Conservation (phyloP, 2,888 invertebrate genomes). For the Tryphoninae sp. region DNA sequence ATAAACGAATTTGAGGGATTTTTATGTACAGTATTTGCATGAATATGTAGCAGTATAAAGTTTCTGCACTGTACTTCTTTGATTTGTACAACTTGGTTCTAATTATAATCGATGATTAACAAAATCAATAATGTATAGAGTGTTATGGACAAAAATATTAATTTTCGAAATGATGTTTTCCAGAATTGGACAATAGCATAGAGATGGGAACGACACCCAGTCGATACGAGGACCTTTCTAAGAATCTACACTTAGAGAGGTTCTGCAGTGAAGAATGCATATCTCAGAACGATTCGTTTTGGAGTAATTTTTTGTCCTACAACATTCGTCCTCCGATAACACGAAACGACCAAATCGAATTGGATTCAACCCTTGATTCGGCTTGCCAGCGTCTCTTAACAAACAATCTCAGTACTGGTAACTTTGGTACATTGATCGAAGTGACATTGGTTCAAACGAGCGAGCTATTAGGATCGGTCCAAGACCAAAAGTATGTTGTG, state of each 20-base stretch:
- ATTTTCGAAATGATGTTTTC: background rate
- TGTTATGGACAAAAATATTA: too few relatives aligned
- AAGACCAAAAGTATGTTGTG: conserved; percentile 91
- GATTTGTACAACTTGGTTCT: background rate
- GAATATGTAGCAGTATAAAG: background rate
- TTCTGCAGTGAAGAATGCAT: conserved; percentile 92
- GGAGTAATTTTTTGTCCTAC: conserved; percentile 96
- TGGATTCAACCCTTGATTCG: conserved; percentile 91
- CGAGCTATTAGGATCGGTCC: conserved; percentile 92
- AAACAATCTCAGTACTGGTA: conserved; percentile 94
- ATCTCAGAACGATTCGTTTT: conserved; percentile 93
- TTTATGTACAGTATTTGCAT: background rate
- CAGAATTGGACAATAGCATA: conserved; percentile 50
- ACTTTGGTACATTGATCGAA: conserved; percentile 93
- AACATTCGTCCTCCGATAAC: conserved; percentile 92
- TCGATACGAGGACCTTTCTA: conserved; percentile 89
- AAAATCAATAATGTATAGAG: background rate
- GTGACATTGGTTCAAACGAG: conserved; percentile 92
- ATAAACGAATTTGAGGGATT: background rate
- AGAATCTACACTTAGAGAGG: conserved; percentile 90
- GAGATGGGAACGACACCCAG: conserved; percentile 92
- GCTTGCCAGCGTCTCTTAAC: conserved; percentile 89
- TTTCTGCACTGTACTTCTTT: background rate
- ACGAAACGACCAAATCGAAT: conserved; percentile 84
- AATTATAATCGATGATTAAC: background rate